A percentile compares a stretch with the other conserved stretches of the same genome.
Evolutionary conservation across 2,113 vertebrate genomes (phyloP).

Genomic region (Anoura caudifer): DNA sequence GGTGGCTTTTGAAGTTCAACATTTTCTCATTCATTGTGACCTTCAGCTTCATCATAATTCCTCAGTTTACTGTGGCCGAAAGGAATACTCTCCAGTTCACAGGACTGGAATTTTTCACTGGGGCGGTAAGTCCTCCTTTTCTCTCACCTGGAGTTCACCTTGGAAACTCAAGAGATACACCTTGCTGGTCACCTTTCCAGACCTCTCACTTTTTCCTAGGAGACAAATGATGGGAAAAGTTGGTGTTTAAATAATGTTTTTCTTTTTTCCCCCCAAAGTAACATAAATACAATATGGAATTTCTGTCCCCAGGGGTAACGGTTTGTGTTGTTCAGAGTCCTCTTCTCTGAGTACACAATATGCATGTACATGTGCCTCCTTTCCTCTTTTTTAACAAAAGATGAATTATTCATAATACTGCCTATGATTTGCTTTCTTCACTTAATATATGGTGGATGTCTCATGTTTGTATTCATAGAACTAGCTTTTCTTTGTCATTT

Average conservation of each 20-base stretch:
- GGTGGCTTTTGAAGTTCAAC: conserved; percentile 94
- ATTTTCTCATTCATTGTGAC: conserved; percentile 92
- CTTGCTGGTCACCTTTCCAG: neutral
- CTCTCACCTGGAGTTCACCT: fast-evolving
- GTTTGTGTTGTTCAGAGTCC: neutral
- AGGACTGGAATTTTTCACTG: conserved; percentile 92
- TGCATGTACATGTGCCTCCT: neutral
- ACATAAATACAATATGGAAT: too few relatives aligned
- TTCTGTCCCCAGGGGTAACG: neutral
- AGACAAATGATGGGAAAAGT: neutral
- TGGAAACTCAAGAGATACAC: neutral
- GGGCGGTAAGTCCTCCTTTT: conserved; percentile 85
- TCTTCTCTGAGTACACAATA: neutral
- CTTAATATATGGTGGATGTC: neutral
- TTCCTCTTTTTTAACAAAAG: neutral
- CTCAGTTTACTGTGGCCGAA: conserved; percentile 82
- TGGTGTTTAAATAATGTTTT: neutral
- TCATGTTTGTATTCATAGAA: neutral
- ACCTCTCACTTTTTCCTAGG: neutral
- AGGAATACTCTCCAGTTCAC: conserved; percentile 82
- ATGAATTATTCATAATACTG: neutral
- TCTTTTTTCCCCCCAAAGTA: neutral
- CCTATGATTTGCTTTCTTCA: neutral
- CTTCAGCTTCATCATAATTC: conserved; percentile 93
- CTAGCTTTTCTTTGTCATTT: neutral